These are phyloP conservation scores for Antechinus flavipes DNA, from an alignment of 2,113 vertebrate genomes.

Conservation along the genomic window DNA sequence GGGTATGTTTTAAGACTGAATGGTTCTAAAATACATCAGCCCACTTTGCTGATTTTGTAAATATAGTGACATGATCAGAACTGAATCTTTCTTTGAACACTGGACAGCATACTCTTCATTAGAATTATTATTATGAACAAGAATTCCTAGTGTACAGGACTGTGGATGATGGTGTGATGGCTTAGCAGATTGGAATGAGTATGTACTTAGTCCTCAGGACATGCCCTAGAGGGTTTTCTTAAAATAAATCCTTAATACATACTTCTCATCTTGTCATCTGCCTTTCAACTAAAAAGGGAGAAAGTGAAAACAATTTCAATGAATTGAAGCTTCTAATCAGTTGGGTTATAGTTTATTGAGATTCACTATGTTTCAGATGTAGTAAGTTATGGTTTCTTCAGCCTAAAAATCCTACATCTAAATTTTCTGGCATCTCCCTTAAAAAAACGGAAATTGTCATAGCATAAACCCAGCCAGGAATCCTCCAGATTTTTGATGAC, in stretches of 20 bases:
- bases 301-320: neutral
- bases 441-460: slow-evolving; percentile 14
- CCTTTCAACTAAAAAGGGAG: slow-evolving; percentile 9
- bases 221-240: neutral
- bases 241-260: neutral
- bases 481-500: neutral
- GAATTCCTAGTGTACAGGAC: neutral
- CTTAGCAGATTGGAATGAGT: neutral
- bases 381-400: neutral
- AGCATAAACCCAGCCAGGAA: neutral
- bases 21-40: neutral
- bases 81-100: neutral
- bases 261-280: slow-evolving; percentile 16
- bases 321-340: neutral
- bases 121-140: neutral
- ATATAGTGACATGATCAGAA: neutral
- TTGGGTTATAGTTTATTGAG: neutral
- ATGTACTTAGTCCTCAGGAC: neutral
- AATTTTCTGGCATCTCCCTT: neutral
- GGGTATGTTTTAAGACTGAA: neutral
- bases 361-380: neutral
- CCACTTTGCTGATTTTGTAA: neutral
- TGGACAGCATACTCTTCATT: neutral
- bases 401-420: slow-evolving; percentile 14
- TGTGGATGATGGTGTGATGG: neutral